Conservation (phyloP, 2,797 vertebrate species). For the Scolopax rusticola region DNA sequence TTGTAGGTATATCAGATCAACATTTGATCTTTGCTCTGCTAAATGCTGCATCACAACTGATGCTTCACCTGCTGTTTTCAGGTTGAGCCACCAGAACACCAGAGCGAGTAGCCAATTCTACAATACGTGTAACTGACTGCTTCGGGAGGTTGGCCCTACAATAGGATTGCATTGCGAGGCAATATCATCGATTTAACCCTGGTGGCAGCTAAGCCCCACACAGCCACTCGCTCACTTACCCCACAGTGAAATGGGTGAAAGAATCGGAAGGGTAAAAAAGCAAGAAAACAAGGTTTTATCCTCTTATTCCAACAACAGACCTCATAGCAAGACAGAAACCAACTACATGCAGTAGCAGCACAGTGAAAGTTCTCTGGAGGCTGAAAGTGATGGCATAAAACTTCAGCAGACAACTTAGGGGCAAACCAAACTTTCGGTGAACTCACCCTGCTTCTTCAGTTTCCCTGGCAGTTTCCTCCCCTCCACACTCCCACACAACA, state of each 20-base stretch:
- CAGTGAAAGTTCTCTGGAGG: neutral
- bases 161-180: neutral
- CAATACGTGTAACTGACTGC: neutral
- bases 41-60: rapidly evolving
- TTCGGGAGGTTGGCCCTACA: neutral
- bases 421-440: conserved; percentile 25
- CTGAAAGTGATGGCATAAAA: neutral
- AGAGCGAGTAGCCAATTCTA: neutral
- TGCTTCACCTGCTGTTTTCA: neutral
- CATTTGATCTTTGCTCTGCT: neutral
- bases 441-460: neutral
- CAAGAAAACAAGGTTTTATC: neutral
- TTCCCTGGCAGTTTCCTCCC: neutral
- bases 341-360: neutral
- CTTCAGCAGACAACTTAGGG: neutral
- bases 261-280: neutral
- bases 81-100: neutral
- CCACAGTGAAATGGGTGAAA: neutral
- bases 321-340: neutral
- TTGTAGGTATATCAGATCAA: neutral
- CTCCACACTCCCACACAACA: neutral
- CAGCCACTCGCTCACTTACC: neutral
- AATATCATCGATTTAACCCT: neutral
- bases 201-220: neutral
- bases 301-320: neutral